Evolutionary conservation across 64 coral and sea anemone genomes (phyloP).

Genomic region (Dendrophyllia cribrosa): DNA sequence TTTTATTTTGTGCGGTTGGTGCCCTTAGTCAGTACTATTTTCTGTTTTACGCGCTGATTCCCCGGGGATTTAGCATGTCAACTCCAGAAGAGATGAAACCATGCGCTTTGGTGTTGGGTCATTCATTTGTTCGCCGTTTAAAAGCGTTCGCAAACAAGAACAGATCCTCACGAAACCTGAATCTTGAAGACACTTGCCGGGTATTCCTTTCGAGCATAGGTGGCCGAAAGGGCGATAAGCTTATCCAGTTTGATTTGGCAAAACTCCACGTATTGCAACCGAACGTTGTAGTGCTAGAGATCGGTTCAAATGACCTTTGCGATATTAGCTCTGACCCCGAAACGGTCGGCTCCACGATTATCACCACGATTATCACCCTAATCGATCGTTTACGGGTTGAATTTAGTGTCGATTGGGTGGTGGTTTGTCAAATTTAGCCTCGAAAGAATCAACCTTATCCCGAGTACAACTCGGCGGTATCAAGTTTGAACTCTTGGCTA

Average conservation of each 20-base stretch:
- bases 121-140: conserved; percentile 35
- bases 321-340: neutral
- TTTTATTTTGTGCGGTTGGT: neutral
- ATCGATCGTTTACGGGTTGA: conserved; percentile 4
- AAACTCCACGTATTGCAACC: conserved; percentile 9
- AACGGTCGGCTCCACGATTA: neutral
- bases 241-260: neutral
- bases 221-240: neutral
- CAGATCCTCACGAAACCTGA: neutral
- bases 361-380: conserved; percentile 8
- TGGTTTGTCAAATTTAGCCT: neutral
- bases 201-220: neutral
- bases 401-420: neutral
- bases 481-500: conserved; percentile 13
- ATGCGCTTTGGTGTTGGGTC: conserved; percentile 14
- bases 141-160: neutral
- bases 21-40: no score
- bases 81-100: neutral
- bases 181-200: neutral
- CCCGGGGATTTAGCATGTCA: neutral
- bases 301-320: conserved; percentile 9
- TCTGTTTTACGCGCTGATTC: neutral
- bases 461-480: conserved; percentile 9
- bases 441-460: conserved; percentile 16
- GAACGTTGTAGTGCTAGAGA: neutral